Evolutionary conservation across 2,113 vertebrate species (phyloP).

Genomic region (Morone saxatilis): DNA sequence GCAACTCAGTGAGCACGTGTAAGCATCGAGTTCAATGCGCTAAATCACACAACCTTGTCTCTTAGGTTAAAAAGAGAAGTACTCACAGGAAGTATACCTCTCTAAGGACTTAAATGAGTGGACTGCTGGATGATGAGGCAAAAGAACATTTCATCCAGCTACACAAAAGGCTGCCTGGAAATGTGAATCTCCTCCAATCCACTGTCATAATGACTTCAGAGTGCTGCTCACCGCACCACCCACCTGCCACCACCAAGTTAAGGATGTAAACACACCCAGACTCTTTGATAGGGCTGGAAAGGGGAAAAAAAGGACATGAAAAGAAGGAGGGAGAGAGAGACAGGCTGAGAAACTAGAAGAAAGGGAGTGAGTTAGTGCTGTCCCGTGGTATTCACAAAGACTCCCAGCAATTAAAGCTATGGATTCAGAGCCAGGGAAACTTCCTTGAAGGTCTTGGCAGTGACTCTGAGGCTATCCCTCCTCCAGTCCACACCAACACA

Average conservation of each 20-base stretch:
- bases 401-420: slow-evolving; percentile 65
- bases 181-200: slow-evolving; percentile 49
- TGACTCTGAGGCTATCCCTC: slow-evolving; percentile 46
- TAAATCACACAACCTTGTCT: background rate
- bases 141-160: slow-evolving; percentile 35
- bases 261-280: slow-evolving; percentile 56
- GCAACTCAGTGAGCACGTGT: background rate
- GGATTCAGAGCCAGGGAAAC: slow-evolving; percentile 56
- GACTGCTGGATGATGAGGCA: slow-evolving; percentile 23
- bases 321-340: slow-evolving; percentile 19
- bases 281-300: slow-evolving; percentile 53
- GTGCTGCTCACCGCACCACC: slow-evolving; percentile 37
- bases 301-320: slow-evolving; percentile 40
- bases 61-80: background rate
- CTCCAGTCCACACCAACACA: background rate
- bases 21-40: background rate
- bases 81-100: background rate
- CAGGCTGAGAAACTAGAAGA: slow-evolving; percentile 42
- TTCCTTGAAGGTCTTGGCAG: slow-evolving; percentile 72
- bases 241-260: slow-evolving; percentile 54
- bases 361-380: slow-evolving; percentile 59
- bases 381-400: slow-evolving; percentile 63
- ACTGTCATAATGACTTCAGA: slow-evolving; percentile 51
- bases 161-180: slow-evolving; percentile 41
- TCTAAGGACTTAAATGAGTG: slow-evolving; percentile 28